These are phyloP conservation scores for Gorilla gorilla DNA, from an alignment of 2,113 vertebrate species.

Conservation along the genomic window DNA sequence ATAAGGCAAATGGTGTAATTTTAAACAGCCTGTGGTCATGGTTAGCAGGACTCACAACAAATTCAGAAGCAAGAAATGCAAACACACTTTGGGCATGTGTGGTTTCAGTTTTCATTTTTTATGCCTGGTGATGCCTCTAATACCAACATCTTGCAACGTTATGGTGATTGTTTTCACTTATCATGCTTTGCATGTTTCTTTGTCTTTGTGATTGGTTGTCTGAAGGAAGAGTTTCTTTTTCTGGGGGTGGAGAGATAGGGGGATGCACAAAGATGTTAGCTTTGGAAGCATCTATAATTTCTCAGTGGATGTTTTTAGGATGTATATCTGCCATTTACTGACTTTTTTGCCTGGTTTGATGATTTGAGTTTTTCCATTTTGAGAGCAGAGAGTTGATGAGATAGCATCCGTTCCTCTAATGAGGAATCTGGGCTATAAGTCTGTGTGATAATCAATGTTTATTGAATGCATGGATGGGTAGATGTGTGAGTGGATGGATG, in stretches of 20 bases:
- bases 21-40: constrained; percentile 59
- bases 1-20: constrained; percentile 63
- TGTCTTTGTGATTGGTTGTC: not conserved
- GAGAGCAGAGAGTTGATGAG: not conserved
- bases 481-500: not conserved
- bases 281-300: not conserved
- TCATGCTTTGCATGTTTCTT: not conserved
- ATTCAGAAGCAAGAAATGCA: not conserved
- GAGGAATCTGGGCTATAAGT: not conserved
- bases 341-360: not conserved
- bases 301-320: not conserved
- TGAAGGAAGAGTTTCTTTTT: not conserved
- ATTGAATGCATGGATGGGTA: not conserved
- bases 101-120: not conserved
- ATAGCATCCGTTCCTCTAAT: not conserved
- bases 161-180: not conserved
- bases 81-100: not conserved
- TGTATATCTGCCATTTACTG: not conserved
- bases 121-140: not conserved
- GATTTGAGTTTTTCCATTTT: not conserved
- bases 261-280: not conserved
- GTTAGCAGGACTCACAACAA: constrained; percentile 29
- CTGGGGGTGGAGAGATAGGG: not conserved
- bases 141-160: not conserved
- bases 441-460: not conserved